Percentiles rank a stretch among this genome's conserved stretches.
Conservation (phyloP, 1,140 invertebrate species). For the Aphis craccivora region DNA sequence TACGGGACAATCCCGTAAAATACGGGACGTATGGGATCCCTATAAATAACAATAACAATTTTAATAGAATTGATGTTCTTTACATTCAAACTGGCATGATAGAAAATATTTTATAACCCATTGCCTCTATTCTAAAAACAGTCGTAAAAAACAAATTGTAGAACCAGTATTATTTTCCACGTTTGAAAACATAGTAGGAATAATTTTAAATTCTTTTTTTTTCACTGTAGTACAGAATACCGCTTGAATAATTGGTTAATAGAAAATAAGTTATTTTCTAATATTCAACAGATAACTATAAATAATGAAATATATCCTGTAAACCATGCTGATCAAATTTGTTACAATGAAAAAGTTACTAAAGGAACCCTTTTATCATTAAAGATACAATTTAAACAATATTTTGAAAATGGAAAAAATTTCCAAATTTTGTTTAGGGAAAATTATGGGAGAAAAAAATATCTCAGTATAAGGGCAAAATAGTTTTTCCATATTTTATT, state of each 20-base stretch:
- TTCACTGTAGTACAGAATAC: neutral
- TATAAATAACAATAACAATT: too few relatives aligned
- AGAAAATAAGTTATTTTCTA: neutral
- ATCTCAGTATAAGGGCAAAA: too few relatives aligned
- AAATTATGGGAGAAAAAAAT: neutral
- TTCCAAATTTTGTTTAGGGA: neutral
- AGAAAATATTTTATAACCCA: neutral
- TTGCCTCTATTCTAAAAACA: too few relatives aligned
- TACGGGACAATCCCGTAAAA: too few relatives aligned
- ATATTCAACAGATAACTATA: neutral
- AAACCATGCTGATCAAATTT: neutral
- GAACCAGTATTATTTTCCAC: neutral
- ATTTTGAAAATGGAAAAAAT: neutral
- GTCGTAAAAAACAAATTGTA: neutral
- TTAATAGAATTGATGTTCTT: neutral
- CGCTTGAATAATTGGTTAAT: neutral
- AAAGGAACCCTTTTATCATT: neutral
- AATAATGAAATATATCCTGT: neutral
- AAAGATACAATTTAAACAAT: neutral
- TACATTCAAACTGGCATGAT: neutral
- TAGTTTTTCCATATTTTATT: too few relatives aligned
- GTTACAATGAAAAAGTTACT: constrained; percentile 1
- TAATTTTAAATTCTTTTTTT: neutral
- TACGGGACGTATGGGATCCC: too few relatives aligned
- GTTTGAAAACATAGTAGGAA: neutral